Evolutionary conservation across 1,140 invertebrate genomes (phyloP).

Genomic region (Pseudomyrmex cubaensis): DNA sequence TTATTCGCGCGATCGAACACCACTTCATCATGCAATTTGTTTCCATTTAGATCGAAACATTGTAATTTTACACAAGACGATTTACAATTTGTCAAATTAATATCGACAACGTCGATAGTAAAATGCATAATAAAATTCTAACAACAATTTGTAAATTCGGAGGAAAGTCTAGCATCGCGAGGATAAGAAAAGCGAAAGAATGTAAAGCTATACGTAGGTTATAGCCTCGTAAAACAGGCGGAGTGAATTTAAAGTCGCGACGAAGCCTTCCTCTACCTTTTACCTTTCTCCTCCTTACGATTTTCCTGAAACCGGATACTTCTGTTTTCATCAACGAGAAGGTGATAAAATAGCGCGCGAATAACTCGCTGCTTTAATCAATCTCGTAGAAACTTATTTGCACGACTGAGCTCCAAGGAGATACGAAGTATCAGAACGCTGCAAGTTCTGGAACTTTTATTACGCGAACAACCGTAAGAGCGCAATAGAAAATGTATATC

Average conservation of each 20-base stretch:
- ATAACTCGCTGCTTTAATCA: slow-evolving; percentile 60
- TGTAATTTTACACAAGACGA: background rate
- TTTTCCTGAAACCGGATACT: background rate
- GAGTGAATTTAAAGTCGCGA: slow-evolving; percentile 70
- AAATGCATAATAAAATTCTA: slow-evolving; percentile 34
- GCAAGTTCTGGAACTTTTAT: slow-evolving; percentile 3
- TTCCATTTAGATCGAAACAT: slow-evolving; percentile 3
- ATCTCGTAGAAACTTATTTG: slow-evolving; percentile 29
- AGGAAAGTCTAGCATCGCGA: slow-evolving; percentile 13
- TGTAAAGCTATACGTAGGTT: slow-evolving; percentile 22
- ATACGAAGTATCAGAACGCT: background rate
- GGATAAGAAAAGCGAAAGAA: slow-evolving; percentile 14
- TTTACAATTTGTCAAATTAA: slow-evolving; percentile 22
- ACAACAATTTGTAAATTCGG: slow-evolving; percentile 56
- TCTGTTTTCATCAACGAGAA: slow-evolving; percentile 35
- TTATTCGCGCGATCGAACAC: too few species aligned
- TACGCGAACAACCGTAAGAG: background rate
- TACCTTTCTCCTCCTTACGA: background rate
- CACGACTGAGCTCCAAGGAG: background rate
- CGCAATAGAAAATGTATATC: background rate
- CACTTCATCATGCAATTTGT: background rate
- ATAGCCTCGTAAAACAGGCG: slow-evolving; percentile 69
- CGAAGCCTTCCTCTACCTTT: slow-evolving; percentile 10
- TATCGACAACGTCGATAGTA: background rate
- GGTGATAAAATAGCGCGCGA: slow-evolving; percentile 22